Conservation (phyloP, 1,140 invertebrate genomes). For the Apocrypta bakeri region DNA sequence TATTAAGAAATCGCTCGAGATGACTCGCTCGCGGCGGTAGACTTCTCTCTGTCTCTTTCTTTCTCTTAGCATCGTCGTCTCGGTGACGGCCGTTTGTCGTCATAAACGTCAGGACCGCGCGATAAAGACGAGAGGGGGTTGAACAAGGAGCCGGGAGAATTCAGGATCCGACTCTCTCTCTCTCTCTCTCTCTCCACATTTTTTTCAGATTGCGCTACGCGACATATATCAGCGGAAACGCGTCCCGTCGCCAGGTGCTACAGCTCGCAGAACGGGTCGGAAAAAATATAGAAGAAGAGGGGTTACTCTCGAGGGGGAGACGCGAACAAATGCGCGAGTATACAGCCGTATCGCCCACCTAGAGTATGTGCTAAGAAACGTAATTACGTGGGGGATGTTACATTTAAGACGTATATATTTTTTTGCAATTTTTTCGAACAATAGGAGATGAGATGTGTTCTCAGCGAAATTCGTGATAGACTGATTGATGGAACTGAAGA, state of each 20-base stretch:
- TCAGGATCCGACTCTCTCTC: slow-evolving; percentile 26
- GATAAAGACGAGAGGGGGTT: slow-evolving; percentile 59
- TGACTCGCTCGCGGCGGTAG: neutral
- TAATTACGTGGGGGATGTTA: neutral
- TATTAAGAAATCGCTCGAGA: slow-evolving; percentile 49
- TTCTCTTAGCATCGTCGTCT: neutral
- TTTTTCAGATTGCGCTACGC: slow-evolving; percentile 48
- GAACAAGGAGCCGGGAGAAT: slow-evolving; percentile 38
- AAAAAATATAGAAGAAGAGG: slow-evolving; percentile 26
- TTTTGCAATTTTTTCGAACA: neutral
- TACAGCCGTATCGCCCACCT: slow-evolving; percentile 32
- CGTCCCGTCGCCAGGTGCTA: slow-evolving; percentile 57
- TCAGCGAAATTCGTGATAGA: too few species aligned
- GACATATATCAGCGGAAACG: slow-evolving; percentile 61
- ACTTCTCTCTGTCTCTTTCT: too few species aligned
- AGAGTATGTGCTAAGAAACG: neutral
- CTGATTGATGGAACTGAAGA: slow-evolving; percentile 11
- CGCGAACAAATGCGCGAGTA: neutral
- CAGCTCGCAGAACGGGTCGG: slow-evolving; percentile 58
- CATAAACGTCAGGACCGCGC: slow-evolving; percentile 62
- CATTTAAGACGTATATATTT: neutral
- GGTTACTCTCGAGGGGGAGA: neutral
- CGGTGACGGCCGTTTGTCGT: slow-evolving; percentile 62
- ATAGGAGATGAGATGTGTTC: neutral
- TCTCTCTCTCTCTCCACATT: neutral